phyloP scores from a whole-genome alignment of 2,888 invertebrate species.

The Neoitamus cyanurus region DNA sequence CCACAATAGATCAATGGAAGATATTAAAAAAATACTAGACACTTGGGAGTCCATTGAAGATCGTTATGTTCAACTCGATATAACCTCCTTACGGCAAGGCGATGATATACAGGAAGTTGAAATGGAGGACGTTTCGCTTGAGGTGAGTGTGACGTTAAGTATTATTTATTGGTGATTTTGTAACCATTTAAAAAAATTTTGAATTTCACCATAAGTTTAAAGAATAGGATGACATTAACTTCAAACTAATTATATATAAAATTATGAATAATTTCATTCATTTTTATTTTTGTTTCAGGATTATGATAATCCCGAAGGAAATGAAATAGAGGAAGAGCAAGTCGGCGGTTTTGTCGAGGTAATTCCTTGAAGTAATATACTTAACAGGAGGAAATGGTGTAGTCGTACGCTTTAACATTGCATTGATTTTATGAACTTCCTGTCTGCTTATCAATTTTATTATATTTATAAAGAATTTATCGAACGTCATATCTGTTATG shows the following conservation, averaged over 20 bases:
- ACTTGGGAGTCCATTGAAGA: slow-evolving; percentile 83
- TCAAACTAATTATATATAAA: too few species aligned
- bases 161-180: background rate
- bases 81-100: slow-evolving; percentile 84
- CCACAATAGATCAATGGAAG: slow-evolving; percentile 81
- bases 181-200: background rate
- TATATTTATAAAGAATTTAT: too few species aligned
- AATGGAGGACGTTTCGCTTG: slow-evolving; percentile 79
- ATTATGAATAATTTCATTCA: background rate
- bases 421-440: too few species aligned
- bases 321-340: background rate
- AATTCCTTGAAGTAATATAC: background rate
- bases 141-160: slow-evolving; percentile 59
- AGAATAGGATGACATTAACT: too few species aligned
- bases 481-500: too few species aligned
- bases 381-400: background rate
- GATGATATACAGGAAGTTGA: slow-evolving; percentile 85
- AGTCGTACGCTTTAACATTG: background rate
- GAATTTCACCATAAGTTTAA: background rate
- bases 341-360: background rate
- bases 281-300: slow-evolving; percentile 6
- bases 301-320: background rate
- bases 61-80: slow-evolving; percentile 85
- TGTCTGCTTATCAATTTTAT: too few species aligned
- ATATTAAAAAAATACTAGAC: slow-evolving; percentile 78